These are phyloP conservation scores for Lasioglossum pauxillum DNA, from an alignment of 2,888 invertebrate genomes.

Conservation along the genomic window DNA sequence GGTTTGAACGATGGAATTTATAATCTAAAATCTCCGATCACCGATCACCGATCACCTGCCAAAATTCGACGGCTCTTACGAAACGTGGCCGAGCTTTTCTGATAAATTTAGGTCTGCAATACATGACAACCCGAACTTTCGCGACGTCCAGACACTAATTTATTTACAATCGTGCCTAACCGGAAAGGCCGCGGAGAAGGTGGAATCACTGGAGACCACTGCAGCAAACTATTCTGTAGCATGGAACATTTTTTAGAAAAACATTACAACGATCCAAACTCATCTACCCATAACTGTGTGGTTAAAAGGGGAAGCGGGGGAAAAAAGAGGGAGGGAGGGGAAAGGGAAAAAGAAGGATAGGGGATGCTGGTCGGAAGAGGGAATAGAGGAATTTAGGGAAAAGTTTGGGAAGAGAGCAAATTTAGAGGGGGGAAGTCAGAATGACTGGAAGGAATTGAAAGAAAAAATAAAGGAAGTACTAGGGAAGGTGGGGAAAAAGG, in stretches of 20 bases:
- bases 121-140: not conserved
- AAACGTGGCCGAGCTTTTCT: not conserved
- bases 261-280: not conserved
- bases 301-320: no score
- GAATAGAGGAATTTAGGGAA: no score
- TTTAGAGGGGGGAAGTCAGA: no score
- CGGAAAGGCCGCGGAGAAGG: not conserved
- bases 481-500: no score
- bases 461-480: no score
- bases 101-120: not conserved
- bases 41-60: not conserved
- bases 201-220: slow-evolving; percentile 15
- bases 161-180: slow-evolving; percentile 15
- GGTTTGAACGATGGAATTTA: no score
- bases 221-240: slow-evolving; percentile 24
- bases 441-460: no score
- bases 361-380: no score
- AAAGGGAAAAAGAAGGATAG: no score
- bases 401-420: no score
- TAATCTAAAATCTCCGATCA: not conserved
- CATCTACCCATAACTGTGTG: no score
- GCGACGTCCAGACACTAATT: not conserved
- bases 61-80: not conserved
- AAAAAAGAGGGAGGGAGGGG: no score
- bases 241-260: slow-evolving; percentile 3